Conservation (phyloP, 2,113 vertebrate genomes). For the Gymnorhina tibicen region DNA sequence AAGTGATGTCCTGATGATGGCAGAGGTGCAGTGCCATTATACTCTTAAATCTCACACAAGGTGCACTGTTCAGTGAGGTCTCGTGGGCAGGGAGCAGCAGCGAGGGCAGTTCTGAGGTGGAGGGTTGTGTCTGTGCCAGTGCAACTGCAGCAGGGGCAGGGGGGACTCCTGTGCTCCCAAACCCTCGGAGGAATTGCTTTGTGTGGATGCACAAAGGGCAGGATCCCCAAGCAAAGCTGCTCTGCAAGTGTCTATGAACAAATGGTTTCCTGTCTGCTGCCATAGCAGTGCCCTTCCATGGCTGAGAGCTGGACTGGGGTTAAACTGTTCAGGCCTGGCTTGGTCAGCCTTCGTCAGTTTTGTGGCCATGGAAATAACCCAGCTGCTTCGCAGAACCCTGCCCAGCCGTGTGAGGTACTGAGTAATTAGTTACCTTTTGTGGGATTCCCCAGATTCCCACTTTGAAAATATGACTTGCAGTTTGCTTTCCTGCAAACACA, state of each 20-base stretch:
- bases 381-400: not conserved
- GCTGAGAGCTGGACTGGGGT: not conserved
- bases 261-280: not conserved
- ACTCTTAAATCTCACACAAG: fast-evolving
- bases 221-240: not conserved
- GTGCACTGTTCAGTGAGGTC: not conserved
- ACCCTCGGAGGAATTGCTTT: not conserved
- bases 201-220: not conserved
- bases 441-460: not conserved
- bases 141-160: fast-evolving
- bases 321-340: not conserved
- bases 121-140: not conserved
- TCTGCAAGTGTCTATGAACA: not conserved
- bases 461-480: not conserved
- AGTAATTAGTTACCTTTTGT: not conserved
- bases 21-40: not conserved
- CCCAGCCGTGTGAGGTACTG: not conserved
- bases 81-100: not conserved
- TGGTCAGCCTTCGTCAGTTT: not conserved
- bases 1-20: not conserved
- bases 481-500: not conserved
- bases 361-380: not conserved
- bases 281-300: not conserved
- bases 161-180: not conserved
- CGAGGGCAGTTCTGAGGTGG: not conserved